Evolutionary conservation across 2,797 vertebrate species (phyloP).

Genomic region (Morus bassanus): DNA sequence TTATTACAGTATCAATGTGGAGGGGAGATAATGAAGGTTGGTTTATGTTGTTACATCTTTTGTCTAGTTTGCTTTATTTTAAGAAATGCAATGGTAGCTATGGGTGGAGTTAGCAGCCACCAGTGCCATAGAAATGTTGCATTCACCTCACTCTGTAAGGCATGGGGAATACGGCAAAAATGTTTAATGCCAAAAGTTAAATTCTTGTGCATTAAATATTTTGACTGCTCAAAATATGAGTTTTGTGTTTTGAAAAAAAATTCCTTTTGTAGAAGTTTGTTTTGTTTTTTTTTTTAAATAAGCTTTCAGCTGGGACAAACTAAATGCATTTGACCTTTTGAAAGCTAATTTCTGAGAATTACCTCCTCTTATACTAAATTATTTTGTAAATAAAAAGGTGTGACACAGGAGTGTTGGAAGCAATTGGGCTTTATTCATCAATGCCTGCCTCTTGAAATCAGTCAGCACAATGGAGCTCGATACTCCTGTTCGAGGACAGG

Average conservation of each 20-base stretch:
- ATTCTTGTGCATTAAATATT: background rate
- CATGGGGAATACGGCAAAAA: background rate
- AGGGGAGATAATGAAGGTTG: constrained; percentile 49
- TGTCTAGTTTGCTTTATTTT: constrained; percentile 46
- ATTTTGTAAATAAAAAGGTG: constrained; percentile 59
- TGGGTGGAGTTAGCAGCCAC: background rate
- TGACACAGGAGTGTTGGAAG: background rate
- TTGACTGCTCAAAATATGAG: background rate
- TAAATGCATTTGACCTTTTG: constrained; percentile 39
- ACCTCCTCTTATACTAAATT: constrained; percentile 34
- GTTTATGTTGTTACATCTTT: constrained; percentile 37
- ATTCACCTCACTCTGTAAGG: background rate
- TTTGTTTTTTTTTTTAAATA: background rate
- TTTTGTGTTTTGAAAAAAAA: background rate
- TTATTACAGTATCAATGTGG: constrained; percentile 50
- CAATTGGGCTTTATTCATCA: constrained; percentile 11
- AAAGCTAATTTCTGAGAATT: constrained; percentile 41
- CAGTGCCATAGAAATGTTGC: background rate
- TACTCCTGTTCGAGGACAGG: background rate
- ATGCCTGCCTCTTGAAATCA: constrained; percentile 5
- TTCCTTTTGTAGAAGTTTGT: background rate
- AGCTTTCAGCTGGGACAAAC: background rate
- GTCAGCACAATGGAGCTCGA: background rate
- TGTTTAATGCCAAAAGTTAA: background rate
- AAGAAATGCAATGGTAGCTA: background rate